Percentiles rank a stretch among this genome's conserved stretches.
Conservation (phyloP, 1,140 invertebrate species). For the Scaptodrosophila lebanonensis region DNA sequence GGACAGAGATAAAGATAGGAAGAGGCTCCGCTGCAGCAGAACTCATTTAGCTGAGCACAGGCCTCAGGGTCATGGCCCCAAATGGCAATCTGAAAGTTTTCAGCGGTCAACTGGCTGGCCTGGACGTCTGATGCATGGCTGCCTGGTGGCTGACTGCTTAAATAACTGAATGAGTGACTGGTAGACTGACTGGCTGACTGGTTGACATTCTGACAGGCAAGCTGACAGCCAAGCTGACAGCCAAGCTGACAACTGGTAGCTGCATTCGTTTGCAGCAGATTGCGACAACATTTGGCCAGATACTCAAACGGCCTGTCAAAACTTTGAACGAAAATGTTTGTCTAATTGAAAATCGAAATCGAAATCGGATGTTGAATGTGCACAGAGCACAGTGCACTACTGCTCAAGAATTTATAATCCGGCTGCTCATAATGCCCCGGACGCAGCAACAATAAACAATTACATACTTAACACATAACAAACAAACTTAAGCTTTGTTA, state of each 20-base stretch:
- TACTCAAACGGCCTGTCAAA: constrained; percentile 1
- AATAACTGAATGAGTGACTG: too few relatives aligned
- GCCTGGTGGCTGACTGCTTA: too few relatives aligned
- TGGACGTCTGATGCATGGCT: too few relatives aligned
- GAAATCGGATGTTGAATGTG: background rate
- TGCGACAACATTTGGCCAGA: constrained; percentile 7
- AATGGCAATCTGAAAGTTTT: constrained; percentile 1
- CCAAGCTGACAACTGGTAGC: constrained; percentile 1
- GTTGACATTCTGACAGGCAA: too few relatives aligned
- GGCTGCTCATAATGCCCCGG: background rate
- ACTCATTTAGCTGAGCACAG: constrained; percentile 4
- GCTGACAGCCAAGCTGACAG: background rate
- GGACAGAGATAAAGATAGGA: too few relatives aligned
- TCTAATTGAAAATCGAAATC: constrained; percentile 11
- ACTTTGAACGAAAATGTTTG: constrained; percentile 17
- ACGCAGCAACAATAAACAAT: constrained; percentile 11
- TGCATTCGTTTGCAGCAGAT: constrained; percentile 1
- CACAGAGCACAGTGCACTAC: background rate
- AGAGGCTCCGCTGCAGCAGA: constrained; percentile 1
- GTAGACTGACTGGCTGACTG: too few relatives aligned
- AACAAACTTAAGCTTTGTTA: background rate
- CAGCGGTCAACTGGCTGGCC: too few relatives aligned
- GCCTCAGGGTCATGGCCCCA: background rate
- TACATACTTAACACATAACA: background rate
- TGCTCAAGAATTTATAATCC: too few relatives aligned